These are phyloP conservation scores for Muscicapa adusta DNA, from an alignment of 2,113 vertebrate genomes.

Conservation along the genomic window DNA sequence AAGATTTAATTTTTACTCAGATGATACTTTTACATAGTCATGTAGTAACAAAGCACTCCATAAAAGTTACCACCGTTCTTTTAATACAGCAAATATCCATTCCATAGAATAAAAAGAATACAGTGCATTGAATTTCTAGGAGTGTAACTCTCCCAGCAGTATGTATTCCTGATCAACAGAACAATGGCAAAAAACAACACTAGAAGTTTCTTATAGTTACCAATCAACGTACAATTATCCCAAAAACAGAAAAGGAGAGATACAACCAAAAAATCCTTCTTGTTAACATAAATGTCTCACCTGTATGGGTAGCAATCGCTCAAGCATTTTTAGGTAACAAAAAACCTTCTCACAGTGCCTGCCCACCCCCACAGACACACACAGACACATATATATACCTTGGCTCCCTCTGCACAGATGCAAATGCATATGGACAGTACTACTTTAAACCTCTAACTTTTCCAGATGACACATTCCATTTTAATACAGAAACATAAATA, in stretches of 20 bases:
- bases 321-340: neutral
- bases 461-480: neutral
- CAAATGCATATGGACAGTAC: neutral
- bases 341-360: neutral
- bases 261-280: neutral
- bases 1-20: neutral
- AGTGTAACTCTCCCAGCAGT: neutral
- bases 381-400: accelerated
- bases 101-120: neutral
- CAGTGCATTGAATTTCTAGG: neutral
- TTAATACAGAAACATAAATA: neutral
- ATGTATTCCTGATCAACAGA: neutral
- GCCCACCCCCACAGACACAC: neutral
- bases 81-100: neutral
- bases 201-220: neutral
- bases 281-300: neutral
- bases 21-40: neutral
- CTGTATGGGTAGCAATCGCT: neutral
- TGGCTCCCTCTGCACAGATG: neutral
- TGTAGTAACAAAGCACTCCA: neutral
- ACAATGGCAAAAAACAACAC: neutral
- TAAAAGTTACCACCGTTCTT: neutral
- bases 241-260: neutral
- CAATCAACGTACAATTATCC: neutral
- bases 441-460: neutral